Evolutionary conservation across 2,888 invertebrate species (phyloP).

Genomic region (Clanis bilineata): DNA sequence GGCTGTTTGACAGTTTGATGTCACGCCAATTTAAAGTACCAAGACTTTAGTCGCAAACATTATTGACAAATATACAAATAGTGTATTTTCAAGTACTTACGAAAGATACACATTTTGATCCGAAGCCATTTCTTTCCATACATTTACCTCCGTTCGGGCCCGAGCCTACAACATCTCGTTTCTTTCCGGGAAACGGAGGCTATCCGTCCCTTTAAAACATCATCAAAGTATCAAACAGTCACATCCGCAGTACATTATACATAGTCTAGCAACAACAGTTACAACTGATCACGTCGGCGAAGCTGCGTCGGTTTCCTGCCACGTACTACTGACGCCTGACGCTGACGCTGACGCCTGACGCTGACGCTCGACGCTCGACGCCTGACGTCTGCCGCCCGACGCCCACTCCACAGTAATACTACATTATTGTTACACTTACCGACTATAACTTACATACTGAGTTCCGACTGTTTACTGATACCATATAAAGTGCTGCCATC

Average conservation of each 20-base stretch:
- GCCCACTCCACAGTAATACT: not conserved
- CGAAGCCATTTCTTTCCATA: not conserved
- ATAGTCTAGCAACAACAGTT: not conserved
- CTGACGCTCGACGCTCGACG: not conserved
- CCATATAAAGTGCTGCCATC: constrained; percentile 7
- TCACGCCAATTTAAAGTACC: too few relatives aligned
- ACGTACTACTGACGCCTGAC: not conserved
- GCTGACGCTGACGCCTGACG: not conserved
- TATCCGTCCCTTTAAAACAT: too few relatives aligned
- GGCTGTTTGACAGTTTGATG: not conserved
- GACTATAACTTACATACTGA: constrained; percentile 4
- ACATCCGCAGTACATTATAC: not conserved
- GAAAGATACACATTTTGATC: not conserved
- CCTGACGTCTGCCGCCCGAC: not conserved
- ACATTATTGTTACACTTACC: not conserved
- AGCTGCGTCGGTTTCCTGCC: not conserved
- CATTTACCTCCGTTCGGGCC: too few relatives aligned
- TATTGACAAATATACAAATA: too few relatives aligned
- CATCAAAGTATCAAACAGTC: not conserved
- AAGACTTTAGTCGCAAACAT: too few relatives aligned
- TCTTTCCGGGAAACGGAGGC: too few relatives aligned
- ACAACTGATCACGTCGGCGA: not conserved
- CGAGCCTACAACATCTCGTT: too few relatives aligned
- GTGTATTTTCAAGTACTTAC: too few relatives aligned
- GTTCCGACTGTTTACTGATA: not conserved